Percentiles rank a stretch among this genome's conserved stretches.
Conservation (phyloP, 2,888 invertebrate genomes). For the Altica lythri region DNA sequence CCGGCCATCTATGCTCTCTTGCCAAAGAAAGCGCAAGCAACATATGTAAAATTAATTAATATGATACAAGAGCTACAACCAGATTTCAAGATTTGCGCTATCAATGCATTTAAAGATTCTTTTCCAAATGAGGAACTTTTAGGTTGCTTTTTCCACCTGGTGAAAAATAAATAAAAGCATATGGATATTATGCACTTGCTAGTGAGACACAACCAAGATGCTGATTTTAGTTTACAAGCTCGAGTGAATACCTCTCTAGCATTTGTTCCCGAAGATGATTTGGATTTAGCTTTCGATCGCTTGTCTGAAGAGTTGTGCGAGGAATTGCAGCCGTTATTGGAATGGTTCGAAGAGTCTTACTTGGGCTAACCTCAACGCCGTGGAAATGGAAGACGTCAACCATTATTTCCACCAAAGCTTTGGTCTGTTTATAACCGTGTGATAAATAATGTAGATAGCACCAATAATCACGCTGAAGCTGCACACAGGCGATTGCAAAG, state of each 20-base stretch:
- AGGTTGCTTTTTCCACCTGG: constrained; percentile 20
- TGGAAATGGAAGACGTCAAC: no score
- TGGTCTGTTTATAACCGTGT: constrained; percentile 13
- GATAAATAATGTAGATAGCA: constrained; percentile 9
- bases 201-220: constrained; percentile 14
- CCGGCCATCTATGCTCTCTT: neutral
- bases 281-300: constrained; percentile 18
- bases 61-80: neutral
- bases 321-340: constrained; percentile 11
- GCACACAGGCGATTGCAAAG: constrained; percentile 14
- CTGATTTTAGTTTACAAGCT: constrained; percentile 22
- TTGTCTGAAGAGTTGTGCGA: constrained; percentile 10
- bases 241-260: constrained; percentile 20
- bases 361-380: no score
- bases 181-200: constrained; percentile 13
- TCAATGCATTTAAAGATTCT: constrained; percentile 10
- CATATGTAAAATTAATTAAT: neutral
- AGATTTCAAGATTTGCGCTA: constrained; percentile 2
- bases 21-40: neutral
- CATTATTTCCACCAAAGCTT: constrained; percentile 19
- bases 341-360: constrained; percentile 1
- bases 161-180: constrained; percentile 26
- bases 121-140: constrained; percentile 15
- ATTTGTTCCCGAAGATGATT: constrained; percentile 19
- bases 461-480: constrained; percentile 23